Evolutionary conservation across 1,140 invertebrate species (phyloP), one percentile per base, ranked within the genome.

Genomic region (Mya arenaria): DNA sequence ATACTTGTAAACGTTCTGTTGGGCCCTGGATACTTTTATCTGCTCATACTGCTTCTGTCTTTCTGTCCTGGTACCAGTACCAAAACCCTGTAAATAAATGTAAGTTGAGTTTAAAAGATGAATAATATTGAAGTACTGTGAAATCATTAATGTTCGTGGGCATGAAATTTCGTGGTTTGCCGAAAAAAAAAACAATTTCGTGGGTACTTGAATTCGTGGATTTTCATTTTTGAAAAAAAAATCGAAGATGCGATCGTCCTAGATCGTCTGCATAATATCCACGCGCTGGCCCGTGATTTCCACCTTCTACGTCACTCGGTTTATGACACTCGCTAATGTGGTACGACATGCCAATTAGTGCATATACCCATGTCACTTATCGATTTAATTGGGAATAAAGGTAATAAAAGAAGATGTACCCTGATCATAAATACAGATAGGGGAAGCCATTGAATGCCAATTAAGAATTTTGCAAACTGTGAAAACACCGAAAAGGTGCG

Each of bases 1-100:
- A 87, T 97, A 96, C 72, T 97, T 95, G 86, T 95, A 93, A 0
- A 97, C 95, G 88, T 96, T 96, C 62, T 95, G 94, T 1, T 95
- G 94, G 0, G 97, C 97, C 91, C 94, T 95, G 84, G 95, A 94
- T 0, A 96, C 96, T 87, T 95, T 93, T 44, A 95, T 92, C 88
- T 95, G 95, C 15, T 94, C 91, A 91, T 95, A 96, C 86, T 97
- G 96, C 85, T 95, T 96, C 87, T 97, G 94, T 65, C 97, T 92
- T 91, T 97, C 95, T 62, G 93, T 95, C 1, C 95, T 96, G 10
- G 95, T 96, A 0, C 97, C 97, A 63, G 94, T 88, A 0, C 97
- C 97, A n/a, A 96, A 91, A 37, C 96, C 96, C 81, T 86, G 55
- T 8, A 74, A 13, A 60, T 60, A 17, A 60, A n/a, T 8, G 28